These are phyloP conservation scores for Accipiter virgatus DNA, from an alignment of 2,113 vertebrate genomes.

Conservation along the genomic window DNA sequence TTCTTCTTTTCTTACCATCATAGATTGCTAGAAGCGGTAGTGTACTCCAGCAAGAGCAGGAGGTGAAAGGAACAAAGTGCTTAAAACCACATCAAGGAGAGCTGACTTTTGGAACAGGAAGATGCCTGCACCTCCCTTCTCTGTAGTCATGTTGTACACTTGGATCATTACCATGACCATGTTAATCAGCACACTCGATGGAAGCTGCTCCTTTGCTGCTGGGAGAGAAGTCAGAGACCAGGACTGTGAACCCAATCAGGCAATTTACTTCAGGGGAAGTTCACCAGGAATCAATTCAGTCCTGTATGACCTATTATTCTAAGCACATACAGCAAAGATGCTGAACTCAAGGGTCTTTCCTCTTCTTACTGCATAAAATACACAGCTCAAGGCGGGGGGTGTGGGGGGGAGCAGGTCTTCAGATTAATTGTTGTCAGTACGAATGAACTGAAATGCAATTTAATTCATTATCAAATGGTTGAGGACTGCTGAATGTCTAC, in stretches of 20 bases:
- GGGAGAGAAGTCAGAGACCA: neutral
- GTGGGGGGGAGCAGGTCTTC: neutral
- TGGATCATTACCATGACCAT: neutral
- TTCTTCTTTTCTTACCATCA: neutral
- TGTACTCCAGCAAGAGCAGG: neutral
- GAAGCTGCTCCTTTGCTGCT: neutral
- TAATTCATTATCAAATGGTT: neutral
- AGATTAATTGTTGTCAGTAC: neutral
- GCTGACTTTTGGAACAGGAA: neutral
- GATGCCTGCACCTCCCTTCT: neutral
- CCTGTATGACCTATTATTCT: neutral
- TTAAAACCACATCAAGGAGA: neutral
- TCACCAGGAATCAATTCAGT: neutral
- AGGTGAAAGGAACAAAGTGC: neutral
- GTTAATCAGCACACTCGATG: neutral
- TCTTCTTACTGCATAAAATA: neutral
- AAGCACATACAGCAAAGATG: neutral
- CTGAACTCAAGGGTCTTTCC: neutral
- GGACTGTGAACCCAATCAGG: neutral
- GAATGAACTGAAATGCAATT: neutral
- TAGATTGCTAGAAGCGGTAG: neutral
- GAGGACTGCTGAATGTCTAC: neutral
- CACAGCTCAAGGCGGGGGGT: neutral
- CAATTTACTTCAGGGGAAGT: neutral
- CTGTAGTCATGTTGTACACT: neutral